Evolutionary conservation across 2,888 invertebrate species (phyloP), one percentile per base, ranked within the genome.

Genomic region (Zelleria hepariella): DNA sequence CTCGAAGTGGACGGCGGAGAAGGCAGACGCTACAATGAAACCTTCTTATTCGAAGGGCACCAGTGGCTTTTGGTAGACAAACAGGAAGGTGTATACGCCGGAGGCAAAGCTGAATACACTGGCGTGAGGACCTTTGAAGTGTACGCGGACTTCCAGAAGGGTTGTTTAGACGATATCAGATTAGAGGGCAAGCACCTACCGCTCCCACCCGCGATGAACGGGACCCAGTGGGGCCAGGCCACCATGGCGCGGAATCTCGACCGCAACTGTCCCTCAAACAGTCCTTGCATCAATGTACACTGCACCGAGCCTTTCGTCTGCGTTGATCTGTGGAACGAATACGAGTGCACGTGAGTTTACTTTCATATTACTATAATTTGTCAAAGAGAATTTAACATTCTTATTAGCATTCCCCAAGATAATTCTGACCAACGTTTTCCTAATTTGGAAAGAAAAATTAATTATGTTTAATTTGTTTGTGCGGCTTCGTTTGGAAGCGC

Each of bases 321-420:
- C 85, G 95, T 96, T 65, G 98, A 97, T 86, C 92, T 98, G 15
- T 99, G 99, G 98, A 98, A 98, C 82, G 96, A 96, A 84, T 97
- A 97, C 75, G 98, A 98, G 81, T 99, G 99, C 96, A 97, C 98
- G 96, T 99, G 89, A 94, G 96, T 94, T 26, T 24, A 24, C 24
- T 4, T 15, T 52, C n/a, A 21, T 5, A 20, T 20, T 27, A 2
- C 18, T 27, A 52, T 55, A 20, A 24, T 4, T 10, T 55, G 26
- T 10, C 15, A 2, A 10, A 42, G 15, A 15, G 4, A 42, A 15
- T 42, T 42, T 15, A 10, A 32, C 32, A 15, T 42, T 1, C 32
- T n/a, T n/a, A n/a, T n/a, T n/a, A n/a, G n/a, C n/a, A n/a, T n/a
- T n/a, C n/a, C n/a, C n/a, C n/a, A n/a, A n/a, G n/a, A n/a, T n/a